phyloP scores from a whole-genome alignment of 92 coral and sea anemone genomes.

The Epizoanthus stellaris region DNA sequence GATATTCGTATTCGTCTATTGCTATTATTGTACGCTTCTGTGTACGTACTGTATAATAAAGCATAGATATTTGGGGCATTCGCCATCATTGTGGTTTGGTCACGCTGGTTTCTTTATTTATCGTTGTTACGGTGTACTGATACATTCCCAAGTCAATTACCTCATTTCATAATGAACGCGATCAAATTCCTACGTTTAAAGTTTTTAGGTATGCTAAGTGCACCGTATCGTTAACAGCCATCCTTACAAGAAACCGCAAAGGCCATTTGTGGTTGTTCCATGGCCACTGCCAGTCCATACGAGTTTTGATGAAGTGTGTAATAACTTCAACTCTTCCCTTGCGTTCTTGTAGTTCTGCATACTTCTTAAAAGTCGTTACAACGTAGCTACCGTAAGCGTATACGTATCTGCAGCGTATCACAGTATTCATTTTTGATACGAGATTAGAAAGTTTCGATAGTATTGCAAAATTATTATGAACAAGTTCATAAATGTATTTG shows the following conservation, averaged over 20 bases:
- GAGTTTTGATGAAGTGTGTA: not conserved
- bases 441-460: too few species aligned
- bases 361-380: not conserved
- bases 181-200: constrained; percentile 15
- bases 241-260: not conserved
- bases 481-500: too few species aligned
- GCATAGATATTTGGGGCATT: too few species aligned
- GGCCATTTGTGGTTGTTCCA: not conserved
- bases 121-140: too few species aligned
- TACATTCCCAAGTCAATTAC: too few species aligned
- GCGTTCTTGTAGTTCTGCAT: not conserved
- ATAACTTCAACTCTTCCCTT: not conserved
- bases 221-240: not conserved
- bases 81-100: too few species aligned
- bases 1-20: too few species aligned
- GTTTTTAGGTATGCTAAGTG: not conserved
- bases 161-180: not conserved
- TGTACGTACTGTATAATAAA: too few species aligned
- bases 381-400: constrained; percentile 6
- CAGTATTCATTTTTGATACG: not conserved
- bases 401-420: not conserved
- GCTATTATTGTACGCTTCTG: too few species aligned
- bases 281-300: not conserved
- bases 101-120: too few species aligned
- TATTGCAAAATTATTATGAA: too few species aligned